Conservation (phyloP, 2,113 vertebrate species). For the Sander lucioperca region DNA sequence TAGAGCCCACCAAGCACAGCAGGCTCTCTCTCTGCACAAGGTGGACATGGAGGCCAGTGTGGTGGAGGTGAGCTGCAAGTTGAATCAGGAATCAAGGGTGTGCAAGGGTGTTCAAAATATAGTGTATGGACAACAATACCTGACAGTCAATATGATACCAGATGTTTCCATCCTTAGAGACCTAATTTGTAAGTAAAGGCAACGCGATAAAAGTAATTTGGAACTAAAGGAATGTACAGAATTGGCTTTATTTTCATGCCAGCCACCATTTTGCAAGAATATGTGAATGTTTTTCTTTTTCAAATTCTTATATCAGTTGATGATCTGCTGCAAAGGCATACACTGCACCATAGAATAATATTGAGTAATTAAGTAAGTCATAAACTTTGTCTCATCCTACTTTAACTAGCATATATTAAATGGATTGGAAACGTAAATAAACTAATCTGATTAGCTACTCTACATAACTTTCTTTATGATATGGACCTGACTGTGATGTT, state of each 20-base stretch:
- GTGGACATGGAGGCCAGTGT: constrained; percentile 89
- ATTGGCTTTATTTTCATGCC: not conserved
- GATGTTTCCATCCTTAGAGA: not conserved
- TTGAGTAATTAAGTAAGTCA: not conserved
- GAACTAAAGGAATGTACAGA: not conserved
- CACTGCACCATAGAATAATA: not conserved
- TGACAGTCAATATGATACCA: not conserved
- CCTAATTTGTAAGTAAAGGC: not conserved
- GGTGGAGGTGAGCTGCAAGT: constrained; percentile 76
- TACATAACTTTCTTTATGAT: not conserved
- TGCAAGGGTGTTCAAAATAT: not conserved
- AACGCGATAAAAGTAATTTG: not conserved
- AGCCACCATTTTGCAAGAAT: not conserved
- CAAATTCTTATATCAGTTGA: too few species aligned
- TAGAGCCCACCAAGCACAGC: constrained; percentile 83
- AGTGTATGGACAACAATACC: not conserved
- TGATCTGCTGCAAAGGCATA: not conserved
- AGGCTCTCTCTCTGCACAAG: constrained; percentile 87
- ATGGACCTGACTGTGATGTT: not conserved
- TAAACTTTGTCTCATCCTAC: not conserved
- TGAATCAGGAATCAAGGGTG: not conserved
- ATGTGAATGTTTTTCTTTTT: not conserved
- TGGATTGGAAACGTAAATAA: not conserved
- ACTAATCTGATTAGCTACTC: not conserved
- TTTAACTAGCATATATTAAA: not conserved